Evolutionary conservation across 2,888 invertebrate species (phyloP).

Genomic region (Achlya flavicornis): DNA sequence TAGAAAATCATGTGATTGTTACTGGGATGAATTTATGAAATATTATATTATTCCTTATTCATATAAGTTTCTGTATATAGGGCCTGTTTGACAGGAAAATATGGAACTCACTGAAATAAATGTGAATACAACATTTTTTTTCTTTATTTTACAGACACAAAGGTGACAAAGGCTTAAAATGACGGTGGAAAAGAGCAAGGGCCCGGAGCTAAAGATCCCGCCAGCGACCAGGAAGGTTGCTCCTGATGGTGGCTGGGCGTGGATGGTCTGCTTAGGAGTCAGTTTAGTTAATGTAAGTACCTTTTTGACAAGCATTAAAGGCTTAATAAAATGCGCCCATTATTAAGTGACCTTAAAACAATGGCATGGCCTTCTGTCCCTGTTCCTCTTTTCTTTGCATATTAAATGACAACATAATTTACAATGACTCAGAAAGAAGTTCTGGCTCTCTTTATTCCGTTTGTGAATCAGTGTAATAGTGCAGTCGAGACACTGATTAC

Average conservation of each 20-base stretch:
- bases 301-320: not conserved
- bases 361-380: not conserved
- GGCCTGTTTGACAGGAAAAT: not conserved
- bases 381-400: not conserved
- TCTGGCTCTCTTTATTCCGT: not conserved
- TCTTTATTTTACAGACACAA: slow-evolving; percentile 53
- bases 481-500: no score
- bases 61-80: not conserved
- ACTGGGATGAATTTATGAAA: not conserved
- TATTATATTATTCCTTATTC: not conserved
- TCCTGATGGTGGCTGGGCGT: slow-evolving; percentile 95
- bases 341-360: not conserved
- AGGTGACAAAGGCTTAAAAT: slow-evolving; percentile 80
- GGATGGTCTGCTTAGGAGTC: slow-evolving; percentile 93
- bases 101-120: slow-evolving; percentile 3
- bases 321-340: not conserved
- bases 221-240: slow-evolving; percentile 87
- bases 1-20: not conserved
- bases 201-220: slow-evolving; percentile 56
- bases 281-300: slow-evolving; percentile 93
- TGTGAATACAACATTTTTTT: slow-evolving; percentile 2
- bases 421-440: not conserved
- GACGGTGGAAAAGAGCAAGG: slow-evolving; percentile 81
- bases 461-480: not conserved
- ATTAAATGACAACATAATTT: not conserved